Conservation (phyloP, 2,888 invertebrate genomes). For the Stegophylla sp. region DNA sequence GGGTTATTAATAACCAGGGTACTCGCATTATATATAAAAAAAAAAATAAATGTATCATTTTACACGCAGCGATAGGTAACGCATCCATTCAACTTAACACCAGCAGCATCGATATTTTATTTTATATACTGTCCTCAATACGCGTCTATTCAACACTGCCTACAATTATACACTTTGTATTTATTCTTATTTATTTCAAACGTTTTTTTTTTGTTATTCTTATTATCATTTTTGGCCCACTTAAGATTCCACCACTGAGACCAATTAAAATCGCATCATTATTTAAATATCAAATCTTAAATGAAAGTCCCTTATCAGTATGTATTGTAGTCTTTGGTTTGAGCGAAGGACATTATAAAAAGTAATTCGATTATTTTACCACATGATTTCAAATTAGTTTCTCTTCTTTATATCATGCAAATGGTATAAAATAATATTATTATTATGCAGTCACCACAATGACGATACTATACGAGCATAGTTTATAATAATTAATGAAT, state of each 20-base stretch:
- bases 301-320: not conserved
- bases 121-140: slow-evolving; percentile 45
- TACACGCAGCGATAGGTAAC: not conserved
- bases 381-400: not conserved
- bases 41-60: not conserved
- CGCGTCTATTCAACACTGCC: slow-evolving; percentile 46
- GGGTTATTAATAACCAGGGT: slow-evolving; percentile 52
- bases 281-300: not conserved
- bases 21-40: slow-evolving; percentile 14
- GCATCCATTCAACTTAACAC: not conserved
- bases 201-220: not conserved
- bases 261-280: slow-evolving; percentile 25
- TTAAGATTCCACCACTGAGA: slow-evolving; percentile 32
- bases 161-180: not conserved
- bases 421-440: too few species aligned
- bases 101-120: not conserved
- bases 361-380: not conserved
- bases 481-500: too few species aligned
- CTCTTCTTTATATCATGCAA: not conserved
- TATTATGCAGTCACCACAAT: too few species aligned
- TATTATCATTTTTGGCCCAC: slow-evolving; percentile 14
- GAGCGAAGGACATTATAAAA: not conserved
- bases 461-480: too few species aligned
- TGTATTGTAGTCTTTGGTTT: not conserved
- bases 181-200: not conserved